Conservation (phyloP, 2,113 vertebrate genomes). For the Spermophilus dauricus region DNA sequence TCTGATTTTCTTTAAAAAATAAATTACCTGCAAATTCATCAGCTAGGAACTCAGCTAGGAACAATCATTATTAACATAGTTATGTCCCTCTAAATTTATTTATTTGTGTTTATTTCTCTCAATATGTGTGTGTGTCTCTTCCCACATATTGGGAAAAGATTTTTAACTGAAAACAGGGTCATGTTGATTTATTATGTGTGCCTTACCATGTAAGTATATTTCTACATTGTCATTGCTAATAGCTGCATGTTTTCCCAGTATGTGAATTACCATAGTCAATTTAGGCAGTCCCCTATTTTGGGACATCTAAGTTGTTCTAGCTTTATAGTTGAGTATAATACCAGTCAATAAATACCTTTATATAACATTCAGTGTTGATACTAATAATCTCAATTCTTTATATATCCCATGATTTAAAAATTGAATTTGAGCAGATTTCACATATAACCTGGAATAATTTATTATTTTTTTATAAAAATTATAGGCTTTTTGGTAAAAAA, state of each 20-base stretch:
- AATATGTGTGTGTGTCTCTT: neutral
- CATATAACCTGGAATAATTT: no score
- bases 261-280: neutral
- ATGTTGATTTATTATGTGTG: neutral
- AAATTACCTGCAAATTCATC: neutral
- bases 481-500: no score
- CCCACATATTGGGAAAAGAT: neutral
- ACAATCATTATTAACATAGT: neutral
- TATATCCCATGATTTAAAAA: no score
- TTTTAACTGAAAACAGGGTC: neutral
- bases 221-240: neutral
- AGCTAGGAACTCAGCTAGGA: neutral
- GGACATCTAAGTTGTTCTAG: neutral
- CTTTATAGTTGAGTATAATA: conserved; percentile 3
- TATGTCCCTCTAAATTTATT: neutral
- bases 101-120: neutral
- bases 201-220: neutral
- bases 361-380: no score
- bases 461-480: no score
- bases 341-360: neutral
- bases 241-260: neutral
- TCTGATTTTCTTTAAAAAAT: neutral
- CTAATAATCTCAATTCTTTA: no score
- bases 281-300: neutral
- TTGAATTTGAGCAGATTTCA: no score